phyloP scores from a whole-genome alignment of 2,113 vertebrate genomes.

The Apaloderma vittatum region DNA sequence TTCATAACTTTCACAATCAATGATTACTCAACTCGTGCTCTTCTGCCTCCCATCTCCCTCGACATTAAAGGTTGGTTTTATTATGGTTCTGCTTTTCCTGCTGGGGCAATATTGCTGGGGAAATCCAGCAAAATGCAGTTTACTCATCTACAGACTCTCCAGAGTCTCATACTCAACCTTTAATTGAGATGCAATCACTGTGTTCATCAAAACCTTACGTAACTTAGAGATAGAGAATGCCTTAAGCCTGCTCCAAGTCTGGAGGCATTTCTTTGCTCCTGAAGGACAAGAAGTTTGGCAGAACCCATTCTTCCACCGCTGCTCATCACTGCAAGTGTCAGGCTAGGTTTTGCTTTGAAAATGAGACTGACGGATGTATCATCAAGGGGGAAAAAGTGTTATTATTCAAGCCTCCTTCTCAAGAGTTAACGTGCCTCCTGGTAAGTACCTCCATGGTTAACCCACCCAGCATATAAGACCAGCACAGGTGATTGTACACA shows the following conservation, averaged over 20 bases:
- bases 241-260: neutral
- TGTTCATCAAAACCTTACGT: neutral
- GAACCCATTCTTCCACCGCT: neutral
- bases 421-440: neutral
- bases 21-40: neutral
- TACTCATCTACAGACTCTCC: neutral
- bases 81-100: neutral
- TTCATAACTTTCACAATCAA: neutral
- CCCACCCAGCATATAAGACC: neutral
- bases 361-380: neutral
- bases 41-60: rapidly evolving
- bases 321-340: neutral
- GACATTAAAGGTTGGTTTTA: rapidly evolving
- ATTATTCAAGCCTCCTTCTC: neutral
- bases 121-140: neutral
- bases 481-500: no score
- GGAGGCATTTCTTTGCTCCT: neutral
- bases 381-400: neutral
- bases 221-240: neutral
- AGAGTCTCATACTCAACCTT: neutral
- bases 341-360: neutral
- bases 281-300: neutral
- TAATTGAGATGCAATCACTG: neutral
- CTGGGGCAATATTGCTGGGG: neutral
- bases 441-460: neutral